Percentiles rank a stretch among this genome's conserved stretches.
phyloP scores from a whole-genome alignment of 2,888 invertebrate genomes.

The Slavum lentiscoides region DNA sequence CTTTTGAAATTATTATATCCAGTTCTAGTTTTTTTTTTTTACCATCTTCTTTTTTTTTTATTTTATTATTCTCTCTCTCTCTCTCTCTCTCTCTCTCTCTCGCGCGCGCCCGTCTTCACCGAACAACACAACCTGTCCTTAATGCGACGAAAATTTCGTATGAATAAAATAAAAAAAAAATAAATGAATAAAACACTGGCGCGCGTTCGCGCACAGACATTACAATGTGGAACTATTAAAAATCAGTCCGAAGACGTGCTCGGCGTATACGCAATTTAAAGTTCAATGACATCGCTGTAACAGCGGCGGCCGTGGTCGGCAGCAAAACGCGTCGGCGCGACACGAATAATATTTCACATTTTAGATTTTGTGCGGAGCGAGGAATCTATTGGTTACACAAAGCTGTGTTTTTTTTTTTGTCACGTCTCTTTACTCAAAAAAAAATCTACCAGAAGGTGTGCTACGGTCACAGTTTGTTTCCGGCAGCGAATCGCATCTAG shows the following conservation, averaged over 20 bases:
- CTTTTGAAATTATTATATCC: constrained; percentile 49
- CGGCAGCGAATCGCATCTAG: no score
- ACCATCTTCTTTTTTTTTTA: no score
- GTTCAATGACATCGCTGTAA: constrained; percentile 35
- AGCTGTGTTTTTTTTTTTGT: no score
- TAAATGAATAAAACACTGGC: not conserved
- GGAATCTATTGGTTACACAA: no score
- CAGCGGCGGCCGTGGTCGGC: no score
- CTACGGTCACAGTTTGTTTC: no score
- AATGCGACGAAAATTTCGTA: constrained; percentile 43
- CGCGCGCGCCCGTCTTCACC: not conserved
- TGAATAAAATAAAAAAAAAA: constrained; percentile 31
- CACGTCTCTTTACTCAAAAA: no score
- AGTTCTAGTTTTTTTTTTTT: constrained; percentile 49
- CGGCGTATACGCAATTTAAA: constrained; percentile 16
- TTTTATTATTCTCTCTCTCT: not conserved
- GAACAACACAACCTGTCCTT: constrained; percentile 47
- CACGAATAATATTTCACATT: constrained; percentile 42
- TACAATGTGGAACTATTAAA: constrained; percentile 52
- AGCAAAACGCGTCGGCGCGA: constrained; percentile 32
- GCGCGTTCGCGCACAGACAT: not conserved
- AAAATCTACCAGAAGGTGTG: no score
- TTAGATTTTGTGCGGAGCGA: no score
- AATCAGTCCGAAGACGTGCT: constrained; percentile 49
- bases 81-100: not conserved